Percentiles rank a stretch among this genome's conserved stretches.
phyloP scores from a whole-genome alignment of 2,113 vertebrate species.

The Syngnathus floridae region DNA sequence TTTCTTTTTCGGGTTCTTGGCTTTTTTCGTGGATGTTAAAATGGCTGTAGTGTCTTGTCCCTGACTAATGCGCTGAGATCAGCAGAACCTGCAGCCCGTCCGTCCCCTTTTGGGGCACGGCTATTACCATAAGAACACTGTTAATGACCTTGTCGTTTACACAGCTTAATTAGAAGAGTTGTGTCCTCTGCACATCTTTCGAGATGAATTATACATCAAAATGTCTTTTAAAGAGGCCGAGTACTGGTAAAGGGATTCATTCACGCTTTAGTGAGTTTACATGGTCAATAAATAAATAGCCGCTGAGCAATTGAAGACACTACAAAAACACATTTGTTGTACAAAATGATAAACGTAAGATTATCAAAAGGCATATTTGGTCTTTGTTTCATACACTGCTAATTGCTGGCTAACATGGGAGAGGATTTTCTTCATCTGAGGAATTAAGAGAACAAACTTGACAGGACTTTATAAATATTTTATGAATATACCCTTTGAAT shows the following conservation, averaged over 20 bases:
- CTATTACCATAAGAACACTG: conserved; percentile 71
- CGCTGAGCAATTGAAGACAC: too few relatives aligned
- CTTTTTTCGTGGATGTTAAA: conserved; percentile 39
- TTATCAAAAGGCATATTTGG: too few relatives aligned
- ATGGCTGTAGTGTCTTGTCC: conserved; percentile 52
- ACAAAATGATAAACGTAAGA: too few relatives aligned
- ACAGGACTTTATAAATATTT: too few relatives aligned
- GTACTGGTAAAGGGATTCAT: conserved; percentile 8
- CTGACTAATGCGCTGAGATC: conserved; percentile 66
- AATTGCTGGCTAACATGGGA: too few relatives aligned
- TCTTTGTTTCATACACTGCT: too few relatives aligned
- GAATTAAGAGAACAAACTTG: too few relatives aligned
- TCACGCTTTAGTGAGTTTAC: conserved; percentile 9
- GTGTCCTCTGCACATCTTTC: conserved; percentile 49
- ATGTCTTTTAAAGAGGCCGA: conserved; percentile 2
- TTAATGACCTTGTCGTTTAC: conserved; percentile 73
- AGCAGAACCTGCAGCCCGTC: conserved; percentile 47
- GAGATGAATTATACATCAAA: conserved; percentile 64
- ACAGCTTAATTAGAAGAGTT: conserved; percentile 63
- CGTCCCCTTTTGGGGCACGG: conserved; percentile 43
- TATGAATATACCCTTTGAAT: too few relatives aligned
- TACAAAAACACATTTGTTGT: too few relatives aligned
- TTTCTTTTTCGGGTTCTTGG: background rate
- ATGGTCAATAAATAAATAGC: conserved; percentile 7
- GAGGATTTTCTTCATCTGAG: too few relatives aligned